A percentile compares a stretch with the other conserved stretches of the same genome.
phyloP scores from a whole-genome alignment of 2,888 invertebrate genomes.

The Cerastis leucographa region DNA sequence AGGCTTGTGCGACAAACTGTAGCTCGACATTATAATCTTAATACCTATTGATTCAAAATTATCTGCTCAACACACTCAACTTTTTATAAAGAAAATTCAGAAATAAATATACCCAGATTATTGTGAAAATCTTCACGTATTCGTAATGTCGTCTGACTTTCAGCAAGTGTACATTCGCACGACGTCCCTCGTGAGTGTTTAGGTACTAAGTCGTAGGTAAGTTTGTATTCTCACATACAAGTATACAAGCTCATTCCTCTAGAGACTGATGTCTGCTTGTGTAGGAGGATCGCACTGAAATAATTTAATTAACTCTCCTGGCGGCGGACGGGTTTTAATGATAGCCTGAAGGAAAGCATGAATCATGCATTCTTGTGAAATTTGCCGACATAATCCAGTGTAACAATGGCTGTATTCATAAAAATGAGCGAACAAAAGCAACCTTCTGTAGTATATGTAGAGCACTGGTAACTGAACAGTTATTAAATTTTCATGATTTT shows the following conservation, averaged over 20 bases:
- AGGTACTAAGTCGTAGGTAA: neutral
- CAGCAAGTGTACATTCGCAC: neutral
- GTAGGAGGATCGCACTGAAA: constrained; percentile 1
- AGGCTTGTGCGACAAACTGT: too few relatives aligned
- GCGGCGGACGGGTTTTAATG: neutral
- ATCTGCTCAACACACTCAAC: neutral
- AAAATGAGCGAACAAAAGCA: neutral
- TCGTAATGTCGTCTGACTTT: neutral
- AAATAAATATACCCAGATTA: neutral
- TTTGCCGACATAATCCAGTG: neutral
- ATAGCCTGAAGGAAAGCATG: neutral
- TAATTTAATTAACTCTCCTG: constrained; percentile 7
- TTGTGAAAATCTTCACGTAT: neutral
- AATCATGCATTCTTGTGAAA: neutral
- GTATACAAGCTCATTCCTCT: neutral
- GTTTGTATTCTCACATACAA: neutral
- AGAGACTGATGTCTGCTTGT: neutral
- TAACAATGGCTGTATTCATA: neutral
- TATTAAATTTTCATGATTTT: constrained; percentile 8
- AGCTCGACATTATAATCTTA: neutral
- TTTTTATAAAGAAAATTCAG: neutral
- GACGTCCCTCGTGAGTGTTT: neutral
- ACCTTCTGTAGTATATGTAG: neutral
- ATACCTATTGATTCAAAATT: too few relatives aligned
- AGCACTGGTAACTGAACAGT: neutral